Base-by-base conservation (phyloP, 2,113 vertebrate species). In the Prietella phreatophila region DNA sequence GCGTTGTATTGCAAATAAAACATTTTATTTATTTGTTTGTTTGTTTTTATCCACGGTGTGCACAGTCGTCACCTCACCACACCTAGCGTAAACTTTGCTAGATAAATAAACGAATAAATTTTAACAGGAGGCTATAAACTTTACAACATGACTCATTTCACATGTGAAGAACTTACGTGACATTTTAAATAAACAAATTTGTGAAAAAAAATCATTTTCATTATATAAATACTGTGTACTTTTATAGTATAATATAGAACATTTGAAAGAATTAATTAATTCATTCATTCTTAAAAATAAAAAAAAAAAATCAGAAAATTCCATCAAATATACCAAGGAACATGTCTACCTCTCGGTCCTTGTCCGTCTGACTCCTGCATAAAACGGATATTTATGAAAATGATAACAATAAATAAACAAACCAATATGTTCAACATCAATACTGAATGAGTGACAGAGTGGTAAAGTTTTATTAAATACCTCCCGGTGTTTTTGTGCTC, bases 261-360 rank as follows among this genome's bases (percentile, higher is more conserved):
- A 47, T 78, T 50, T n/a, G 4, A 53, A 80, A 19, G 10, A 47
- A 76, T 4, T 4, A 75, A 75, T 39, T 4, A 42, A 39, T 25
- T 9, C n/a, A 15, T n/a, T 5, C n/a, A 81, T 60, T 10, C 30
- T 36, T 42, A 8, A n/a, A n/a, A n/a, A n/a, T n/a, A n/a, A n/a
- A 69, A 55, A 42, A 13, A 33, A 87, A 20, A 82, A 61, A 53
- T 39, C 96, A 99, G 92, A 98, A 96, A 93, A 99, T 96, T 2
- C 92, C 97, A 96, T 98, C 97, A 96, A 99, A 98, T 95, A 99
- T 97, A 91, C 96, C 96, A 88, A 97, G 50, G 86, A 97, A 97
- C 85, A 94, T 92, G 83, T 96, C 96, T 50, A 96, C 93, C 93
- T 97, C 97, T 65, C 91, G 92, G 82, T 93, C 92, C 91, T 94